Percentiles rank a stretch among this genome's conserved stretches.
Evolutionary conservation across 1,140 invertebrate genomes (phyloP).

Genomic region (Pogonomyrmex californicus): DNA sequence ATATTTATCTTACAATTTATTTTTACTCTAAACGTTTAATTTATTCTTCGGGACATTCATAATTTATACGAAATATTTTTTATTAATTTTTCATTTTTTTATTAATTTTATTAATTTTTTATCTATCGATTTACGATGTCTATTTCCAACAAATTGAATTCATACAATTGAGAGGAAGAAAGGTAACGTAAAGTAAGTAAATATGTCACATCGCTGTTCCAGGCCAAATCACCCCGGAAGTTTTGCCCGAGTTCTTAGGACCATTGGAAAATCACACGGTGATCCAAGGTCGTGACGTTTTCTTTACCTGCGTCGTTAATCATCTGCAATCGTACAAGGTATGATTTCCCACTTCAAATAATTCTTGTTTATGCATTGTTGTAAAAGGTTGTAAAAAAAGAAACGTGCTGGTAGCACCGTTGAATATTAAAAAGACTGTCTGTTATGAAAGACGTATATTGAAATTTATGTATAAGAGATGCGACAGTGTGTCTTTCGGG

Average conservation of each 20-base stretch:
- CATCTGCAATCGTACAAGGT: conserved; percentile 95
- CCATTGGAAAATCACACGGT: conserved; percentile 96
- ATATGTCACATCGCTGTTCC: conserved; percentile 56
- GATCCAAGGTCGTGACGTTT: conserved; percentile 94
- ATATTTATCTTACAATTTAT: background rate
- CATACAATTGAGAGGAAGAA: background rate
- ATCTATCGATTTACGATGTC: background rate
- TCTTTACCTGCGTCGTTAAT: conserved; percentile 96
- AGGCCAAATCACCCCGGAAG: conserved; percentile 86
- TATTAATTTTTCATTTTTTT: background rate
- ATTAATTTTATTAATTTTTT: too few species aligned
- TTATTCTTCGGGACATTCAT: too few species aligned
- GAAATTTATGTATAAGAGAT: background rate
- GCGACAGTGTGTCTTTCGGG: background rate
- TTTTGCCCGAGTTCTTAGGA: conserved; percentile 93
- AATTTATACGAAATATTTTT: background rate
- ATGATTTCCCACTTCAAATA: conserved; percentile 66
- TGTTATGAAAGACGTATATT: background rate
- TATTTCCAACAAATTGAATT: background rate
- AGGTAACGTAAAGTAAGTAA: background rate
- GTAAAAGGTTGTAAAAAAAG: background rate
- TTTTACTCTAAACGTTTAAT: background rate
- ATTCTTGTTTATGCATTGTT: background rate
- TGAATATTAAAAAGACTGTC: background rate
- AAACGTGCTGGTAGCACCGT: background rate